These are phyloP conservation scores for Lepidurus apus DNA, from an alignment of 1,140 invertebrate genomes.

Conservation along the genomic window DNA sequence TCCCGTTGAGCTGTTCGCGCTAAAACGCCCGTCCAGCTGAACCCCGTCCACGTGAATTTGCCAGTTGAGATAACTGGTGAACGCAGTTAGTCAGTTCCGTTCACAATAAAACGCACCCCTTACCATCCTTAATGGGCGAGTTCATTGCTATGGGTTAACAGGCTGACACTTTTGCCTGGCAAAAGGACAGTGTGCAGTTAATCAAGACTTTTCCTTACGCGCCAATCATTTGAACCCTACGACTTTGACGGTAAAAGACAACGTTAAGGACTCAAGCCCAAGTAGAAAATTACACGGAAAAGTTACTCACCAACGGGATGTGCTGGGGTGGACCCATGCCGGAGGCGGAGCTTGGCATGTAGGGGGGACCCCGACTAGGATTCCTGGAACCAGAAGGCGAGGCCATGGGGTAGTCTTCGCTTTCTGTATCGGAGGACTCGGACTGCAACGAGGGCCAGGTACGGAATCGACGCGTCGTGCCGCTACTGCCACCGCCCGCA, in stretches of 20 bases:
- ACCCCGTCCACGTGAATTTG: too few species aligned
- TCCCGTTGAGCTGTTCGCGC: too few species aligned
- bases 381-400: slow-evolving; percentile 47
- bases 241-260: background rate
- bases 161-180: too few species aligned
- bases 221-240: too few species aligned
- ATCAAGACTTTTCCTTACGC: too few species aligned
- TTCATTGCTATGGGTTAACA: too few species aligned
- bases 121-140: too few species aligned
- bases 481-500: slow-evolving; percentile 19
- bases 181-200: too few species aligned
- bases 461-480: slow-evolving; percentile 33
- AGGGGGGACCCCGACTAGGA: slow-evolving; percentile 40
- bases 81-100: too few species aligned
- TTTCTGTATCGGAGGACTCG: slow-evolving; percentile 46
- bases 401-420: slow-evolving; percentile 50
- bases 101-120: too few species aligned
- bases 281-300: background rate
- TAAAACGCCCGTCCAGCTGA: too few species aligned
- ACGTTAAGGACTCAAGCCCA: background rate
- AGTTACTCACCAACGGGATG: slow-evolving; percentile 68
- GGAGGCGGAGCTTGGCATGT: slow-evolving; percentile 41
- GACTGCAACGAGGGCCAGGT: slow-evolving; percentile 42
- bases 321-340: slow-evolving; percentile 63
- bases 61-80: too few species aligned